Evolutionary conservation across 2,888 invertebrate species (phyloP).

Genomic region (Magallana nippona): DNA sequence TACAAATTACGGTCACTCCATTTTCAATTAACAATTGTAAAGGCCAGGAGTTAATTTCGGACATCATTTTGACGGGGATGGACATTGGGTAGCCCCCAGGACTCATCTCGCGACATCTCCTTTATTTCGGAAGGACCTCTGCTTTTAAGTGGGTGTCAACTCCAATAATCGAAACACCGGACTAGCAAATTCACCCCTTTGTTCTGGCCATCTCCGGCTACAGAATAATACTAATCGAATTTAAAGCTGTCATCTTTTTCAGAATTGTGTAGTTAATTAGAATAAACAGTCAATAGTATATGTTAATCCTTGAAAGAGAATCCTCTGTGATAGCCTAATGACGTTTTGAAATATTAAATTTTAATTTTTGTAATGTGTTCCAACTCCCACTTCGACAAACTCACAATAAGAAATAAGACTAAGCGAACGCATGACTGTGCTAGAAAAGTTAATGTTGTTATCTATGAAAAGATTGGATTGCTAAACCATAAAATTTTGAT

Average conservation of each 20-base stretch:
- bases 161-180: slow-evolving; percentile 21
- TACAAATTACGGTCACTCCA: slow-evolving; percentile 30
- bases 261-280: background rate
- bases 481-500: background rate
- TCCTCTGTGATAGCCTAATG: background rate
- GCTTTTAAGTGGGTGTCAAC: slow-evolving; percentile 29
- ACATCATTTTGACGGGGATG: slow-evolving; percentile 31
- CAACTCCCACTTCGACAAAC: background rate
- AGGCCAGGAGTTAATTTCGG: slow-evolving; percentile 30
- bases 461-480: background rate
- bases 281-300: background rate
- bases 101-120: slow-evolving; percentile 25
- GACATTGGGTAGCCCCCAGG: background rate
- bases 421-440: background rate
- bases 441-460: background rate
- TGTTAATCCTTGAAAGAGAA: background rate
- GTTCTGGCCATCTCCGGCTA: slow-evolving; percentile 3
- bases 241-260: slow-evolving; percentile 1
- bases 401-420: background rate
- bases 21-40: slow-evolving; percentile 25
- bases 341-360: slow-evolving; percentile 17
- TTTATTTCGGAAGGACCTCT: background rate
- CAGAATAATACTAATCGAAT: slow-evolving; percentile 10
- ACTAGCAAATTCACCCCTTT: background rate
- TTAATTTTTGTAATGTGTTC: background rate